Percentiles rank a stretch among this genome's conserved stretches.
phyloP scores from a whole-genome alignment of 1,140 invertebrate genomes.

The Coptotermes formosanus region DNA sequence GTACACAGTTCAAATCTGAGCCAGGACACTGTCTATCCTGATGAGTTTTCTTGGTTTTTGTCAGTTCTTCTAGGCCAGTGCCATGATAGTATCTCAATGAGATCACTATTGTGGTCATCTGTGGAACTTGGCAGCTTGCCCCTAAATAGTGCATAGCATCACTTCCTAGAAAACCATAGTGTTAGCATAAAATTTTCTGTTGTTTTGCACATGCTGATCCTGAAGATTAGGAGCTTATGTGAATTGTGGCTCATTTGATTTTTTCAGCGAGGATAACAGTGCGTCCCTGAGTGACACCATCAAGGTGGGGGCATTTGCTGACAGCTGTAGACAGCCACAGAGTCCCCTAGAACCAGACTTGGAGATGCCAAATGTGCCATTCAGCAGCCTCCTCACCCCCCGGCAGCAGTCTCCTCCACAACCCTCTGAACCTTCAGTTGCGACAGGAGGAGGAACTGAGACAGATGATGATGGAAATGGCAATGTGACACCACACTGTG shows the following conservation, averaged over 20 bases:
- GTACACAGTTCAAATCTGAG: no score
- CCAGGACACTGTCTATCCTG: no score
- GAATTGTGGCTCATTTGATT: constrained; percentile 7
- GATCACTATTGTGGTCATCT: no score
- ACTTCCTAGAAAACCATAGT: no score
- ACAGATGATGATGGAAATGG: constrained; percentile 50
- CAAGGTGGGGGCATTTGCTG: constrained; percentile 69
- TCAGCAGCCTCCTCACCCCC: constrained; percentile 59
- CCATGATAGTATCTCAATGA: no score
- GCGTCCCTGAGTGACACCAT: constrained; percentile 63
- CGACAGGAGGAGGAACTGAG: constrained; percentile 33
- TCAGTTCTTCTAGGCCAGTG: no score
- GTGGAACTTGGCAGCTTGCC: no score
- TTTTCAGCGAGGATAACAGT: constrained; percentile 54
- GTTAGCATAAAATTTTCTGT: neutral
- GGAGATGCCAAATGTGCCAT: constrained; percentile 64
- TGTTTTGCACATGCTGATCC: neutral
- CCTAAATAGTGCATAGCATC: no score
- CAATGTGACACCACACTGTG: constrained; percentile 49
- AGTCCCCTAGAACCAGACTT: constrained; percentile 55
- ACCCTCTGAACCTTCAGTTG: constrained; percentile 29
- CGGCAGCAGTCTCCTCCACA: constrained; percentile 47
- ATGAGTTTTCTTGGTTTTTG: no score
- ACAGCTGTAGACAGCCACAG: constrained; percentile 48
- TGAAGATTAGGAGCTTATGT: neutral